phyloP scores from a whole-genome alignment of 2,113 vertebrate species.

The Gopherus flavomarginatus region DNA sequence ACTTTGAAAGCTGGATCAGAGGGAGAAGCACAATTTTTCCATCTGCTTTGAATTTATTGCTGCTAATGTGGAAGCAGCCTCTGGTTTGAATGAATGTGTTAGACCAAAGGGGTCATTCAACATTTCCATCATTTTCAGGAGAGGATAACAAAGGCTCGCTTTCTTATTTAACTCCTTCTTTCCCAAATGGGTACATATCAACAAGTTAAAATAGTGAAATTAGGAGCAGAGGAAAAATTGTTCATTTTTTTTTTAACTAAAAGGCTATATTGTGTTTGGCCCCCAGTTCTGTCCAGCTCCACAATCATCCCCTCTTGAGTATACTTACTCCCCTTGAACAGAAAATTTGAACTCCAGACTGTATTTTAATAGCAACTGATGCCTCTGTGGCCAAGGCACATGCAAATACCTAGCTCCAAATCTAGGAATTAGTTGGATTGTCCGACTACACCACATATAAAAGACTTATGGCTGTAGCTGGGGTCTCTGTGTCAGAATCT shows the following conservation, averaged over 20 bases:
- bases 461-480: background rate
- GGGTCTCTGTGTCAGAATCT: background rate
- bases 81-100: background rate
- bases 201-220: background rate
- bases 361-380: background rate
- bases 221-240: background rate
- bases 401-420: background rate
- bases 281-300: background rate
- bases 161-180: slow-evolving; percentile 19
- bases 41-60: slow-evolving; percentile 67
- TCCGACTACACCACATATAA: background rate
- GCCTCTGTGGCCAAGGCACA: background rate
- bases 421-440: background rate
- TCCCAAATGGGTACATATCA: background rate
- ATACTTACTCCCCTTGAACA: background rate
- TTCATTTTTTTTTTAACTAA: background rate
- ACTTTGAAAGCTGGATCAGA: slow-evolving; percentile 43
- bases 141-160: background rate
- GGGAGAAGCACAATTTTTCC: slow-evolving; percentile 15
- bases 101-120: slow-evolving; percentile 29
- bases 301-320: background rate
- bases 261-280: background rate
- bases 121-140: background rate
- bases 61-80: slow-evolving; percentile 54
- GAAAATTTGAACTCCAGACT: background rate